Evolutionary conservation across 2,888 invertebrate species (phyloP).

Genomic region (Autographa gamma): DNA sequence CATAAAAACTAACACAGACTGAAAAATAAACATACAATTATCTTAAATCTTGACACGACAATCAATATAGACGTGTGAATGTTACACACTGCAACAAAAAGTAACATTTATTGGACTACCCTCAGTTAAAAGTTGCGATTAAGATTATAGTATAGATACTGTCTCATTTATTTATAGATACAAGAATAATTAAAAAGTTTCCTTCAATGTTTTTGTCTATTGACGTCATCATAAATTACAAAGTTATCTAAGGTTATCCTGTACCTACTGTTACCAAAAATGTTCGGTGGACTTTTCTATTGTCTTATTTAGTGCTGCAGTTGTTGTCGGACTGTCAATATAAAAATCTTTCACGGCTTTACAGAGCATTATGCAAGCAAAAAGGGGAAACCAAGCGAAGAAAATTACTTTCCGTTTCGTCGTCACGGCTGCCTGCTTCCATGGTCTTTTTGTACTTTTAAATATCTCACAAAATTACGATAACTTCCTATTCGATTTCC

Average conservation of each 20-base stretch:
- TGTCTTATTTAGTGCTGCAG: background rate
- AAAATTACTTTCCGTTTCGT: conserved; percentile 43
- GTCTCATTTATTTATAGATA: background rate
- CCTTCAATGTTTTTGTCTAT: background rate
- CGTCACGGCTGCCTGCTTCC: conserved; percentile 40
- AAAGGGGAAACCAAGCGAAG: conserved; percentile 49
- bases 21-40: background rate
- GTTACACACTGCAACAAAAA: background rate
- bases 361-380: conserved; percentile 40
- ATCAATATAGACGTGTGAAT: background rate
- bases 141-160: no score
- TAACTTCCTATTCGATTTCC: conserved; percentile 22
- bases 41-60: background rate
- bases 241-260: background rate
- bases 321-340: background rate
- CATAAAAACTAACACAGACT: background rate
- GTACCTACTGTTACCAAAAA: background rate
- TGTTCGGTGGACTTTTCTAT: background rate
- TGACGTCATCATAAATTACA: background rate
- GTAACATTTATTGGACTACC: no score
- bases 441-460: conserved; percentile 17
- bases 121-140: no score
- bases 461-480: background rate
- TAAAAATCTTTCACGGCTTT: conserved; percentile 34
- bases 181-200: background rate